Percentiles rank a stretch among this genome's conserved stretches.
phyloP scores from a whole-genome alignment of 1,140 invertebrate genomes.

The Solen grandis region DNA sequence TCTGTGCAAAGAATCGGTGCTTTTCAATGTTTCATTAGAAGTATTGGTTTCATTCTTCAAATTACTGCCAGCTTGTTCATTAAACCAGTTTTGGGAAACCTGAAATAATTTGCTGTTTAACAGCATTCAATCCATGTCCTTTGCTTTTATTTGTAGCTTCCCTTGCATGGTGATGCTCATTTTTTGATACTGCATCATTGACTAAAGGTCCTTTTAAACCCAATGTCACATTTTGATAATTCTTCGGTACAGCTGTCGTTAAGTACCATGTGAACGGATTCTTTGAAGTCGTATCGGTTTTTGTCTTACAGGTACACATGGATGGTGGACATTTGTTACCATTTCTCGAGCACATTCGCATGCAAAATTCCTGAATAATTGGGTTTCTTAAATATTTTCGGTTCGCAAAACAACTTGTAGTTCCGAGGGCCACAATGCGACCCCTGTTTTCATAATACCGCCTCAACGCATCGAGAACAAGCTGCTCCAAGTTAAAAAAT shows the following conservation, averaged over 20 bases:
- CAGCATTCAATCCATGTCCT: too few relatives aligned
- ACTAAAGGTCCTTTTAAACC: not conserved
- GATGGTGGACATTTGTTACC: not conserved
- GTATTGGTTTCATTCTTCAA: too few relatives aligned
- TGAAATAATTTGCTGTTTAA: too few relatives aligned
- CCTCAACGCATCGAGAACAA: constrained; percentile 1
- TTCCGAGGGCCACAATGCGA: not conserved
- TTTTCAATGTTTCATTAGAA: too few relatives aligned
- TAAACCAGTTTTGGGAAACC: too few relatives aligned
- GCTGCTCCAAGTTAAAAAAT: not conserved
- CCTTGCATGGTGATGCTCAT: constrained; percentile 8
- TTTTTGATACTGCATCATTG: not conserved
- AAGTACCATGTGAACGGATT: not conserved
- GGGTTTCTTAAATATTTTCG: not conserved
- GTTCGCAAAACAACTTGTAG: not conserved
- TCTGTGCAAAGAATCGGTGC: too few relatives aligned
- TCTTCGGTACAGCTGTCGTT: not conserved
- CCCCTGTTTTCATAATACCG: constrained; percentile 1
- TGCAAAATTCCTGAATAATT: constrained; percentile 30
- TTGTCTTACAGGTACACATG: constrained; percentile 15
- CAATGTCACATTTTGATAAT: not conserved
- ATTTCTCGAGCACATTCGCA: not conserved
- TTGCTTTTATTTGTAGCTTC: not conserved
- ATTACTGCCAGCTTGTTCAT: too few relatives aligned
- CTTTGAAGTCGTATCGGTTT: too few relatives aligned